Evolutionary conservation across 2,888 invertebrate species (phyloP).

Genomic region (Drosophila cognata): DNA sequence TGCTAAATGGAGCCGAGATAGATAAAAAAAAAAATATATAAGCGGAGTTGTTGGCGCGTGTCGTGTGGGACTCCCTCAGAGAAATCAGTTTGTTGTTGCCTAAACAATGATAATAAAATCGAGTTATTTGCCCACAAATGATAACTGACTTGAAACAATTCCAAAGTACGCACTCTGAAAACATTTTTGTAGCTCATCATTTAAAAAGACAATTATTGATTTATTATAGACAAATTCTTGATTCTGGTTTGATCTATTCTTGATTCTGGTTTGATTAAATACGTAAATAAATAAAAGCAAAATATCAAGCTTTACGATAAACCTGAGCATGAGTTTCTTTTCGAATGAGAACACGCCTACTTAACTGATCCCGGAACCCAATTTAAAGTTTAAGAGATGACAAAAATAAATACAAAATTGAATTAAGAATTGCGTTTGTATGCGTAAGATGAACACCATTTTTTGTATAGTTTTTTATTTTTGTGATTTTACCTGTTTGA

Average conservation of each 20-base stretch:
- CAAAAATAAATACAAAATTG: not conserved
- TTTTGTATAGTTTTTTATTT: not conserved
- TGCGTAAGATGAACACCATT: not conserved
- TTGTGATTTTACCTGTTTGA: conserved; percentile 82
- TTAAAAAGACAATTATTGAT: not conserved
- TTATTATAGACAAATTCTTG: not conserved
- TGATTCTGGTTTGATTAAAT: not conserved
- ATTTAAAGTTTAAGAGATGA: not conserved
- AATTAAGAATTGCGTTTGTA: not conserved
- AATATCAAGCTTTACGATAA: not conserved
- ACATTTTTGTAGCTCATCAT: not conserved
- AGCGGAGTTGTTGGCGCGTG: conserved; percentile 1
- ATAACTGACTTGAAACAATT: not conserved
- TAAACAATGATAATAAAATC: not conserved
- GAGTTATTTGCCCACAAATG: not conserved
- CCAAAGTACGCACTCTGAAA: not conserved
- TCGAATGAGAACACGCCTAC: not conserved
- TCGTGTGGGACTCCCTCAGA: not conserved
- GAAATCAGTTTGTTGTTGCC: not conserved
- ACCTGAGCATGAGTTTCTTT: not conserved
- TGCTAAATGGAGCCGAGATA: conserved; percentile 10
- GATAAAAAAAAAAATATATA: conserved; percentile 2
- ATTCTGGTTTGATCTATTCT: not conserved
- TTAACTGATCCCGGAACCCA: not conserved
- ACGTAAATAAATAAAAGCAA: not conserved